Conservation (phyloP, 2,797 vertebrate genomes). For the Aldrovandia affinis region DNA sequence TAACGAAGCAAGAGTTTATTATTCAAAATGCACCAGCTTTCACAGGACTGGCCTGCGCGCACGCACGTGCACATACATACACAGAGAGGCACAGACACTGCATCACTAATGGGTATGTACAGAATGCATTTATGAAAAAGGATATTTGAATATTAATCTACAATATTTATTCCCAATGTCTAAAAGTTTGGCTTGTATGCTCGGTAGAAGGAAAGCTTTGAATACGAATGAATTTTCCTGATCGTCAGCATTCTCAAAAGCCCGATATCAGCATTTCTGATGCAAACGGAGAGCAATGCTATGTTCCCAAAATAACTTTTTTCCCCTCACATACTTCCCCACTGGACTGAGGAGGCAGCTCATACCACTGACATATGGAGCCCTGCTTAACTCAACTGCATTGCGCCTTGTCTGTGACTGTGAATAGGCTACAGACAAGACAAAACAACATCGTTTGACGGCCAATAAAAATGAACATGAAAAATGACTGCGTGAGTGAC, state of each 20-base stretch:
- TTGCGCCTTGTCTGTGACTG: background rate
- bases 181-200: background rate
- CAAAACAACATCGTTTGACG: too few relatives aligned
- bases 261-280: slow-evolving; percentile 10
- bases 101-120: background rate
- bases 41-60: background rate
- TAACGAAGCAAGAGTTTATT: background rate
- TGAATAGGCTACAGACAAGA: background rate
- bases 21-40: background rate
- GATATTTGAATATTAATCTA: too few relatives aligned
- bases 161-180: background rate
- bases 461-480: too few relatives aligned
- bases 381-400: background rate
- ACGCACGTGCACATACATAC: background rate
- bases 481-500: too few relatives aligned
- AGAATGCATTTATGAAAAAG: background rate
- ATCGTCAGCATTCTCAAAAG: slow-evolving; percentile 4
- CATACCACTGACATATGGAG: background rate
- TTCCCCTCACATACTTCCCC: background rate
- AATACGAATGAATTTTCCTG: background rate
- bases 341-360: background rate
- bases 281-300: slow-evolving; percentile 12
- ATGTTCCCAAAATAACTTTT: background rate
- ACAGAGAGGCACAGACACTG: background rate
- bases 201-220: background rate